Percentiles rank a stretch among this genome's conserved stretches.
These are phyloP conservation scores for Pluvianellus socialis DNA, from an alignment of 2,113 vertebrate genomes.

Conservation along the genomic window DNA sequence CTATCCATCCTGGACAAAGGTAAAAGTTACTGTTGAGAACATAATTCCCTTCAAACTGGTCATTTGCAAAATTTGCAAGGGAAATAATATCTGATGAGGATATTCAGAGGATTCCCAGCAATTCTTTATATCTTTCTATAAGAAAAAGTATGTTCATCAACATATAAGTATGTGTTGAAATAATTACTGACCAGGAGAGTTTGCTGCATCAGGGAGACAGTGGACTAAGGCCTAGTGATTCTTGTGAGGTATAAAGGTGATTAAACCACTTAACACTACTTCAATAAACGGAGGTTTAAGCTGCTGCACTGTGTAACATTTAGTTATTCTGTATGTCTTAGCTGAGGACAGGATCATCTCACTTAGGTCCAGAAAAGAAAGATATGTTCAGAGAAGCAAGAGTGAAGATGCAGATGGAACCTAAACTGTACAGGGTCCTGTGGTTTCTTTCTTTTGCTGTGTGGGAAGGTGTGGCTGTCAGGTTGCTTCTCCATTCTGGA, in stretches of 20 bases:
- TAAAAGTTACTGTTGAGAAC: not conserved
- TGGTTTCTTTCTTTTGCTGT: not conserved
- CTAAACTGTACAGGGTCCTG: not conserved
- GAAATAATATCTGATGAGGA: not conserved
- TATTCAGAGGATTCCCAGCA: not conserved
- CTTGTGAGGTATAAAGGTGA: not conserved
- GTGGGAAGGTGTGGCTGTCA: not conserved
- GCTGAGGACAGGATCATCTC: not conserved
- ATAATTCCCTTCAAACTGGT: not conserved
- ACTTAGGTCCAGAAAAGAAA: not conserved
- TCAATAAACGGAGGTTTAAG: not conserved
- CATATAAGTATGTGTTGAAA: not conserved
- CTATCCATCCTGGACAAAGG: not conserved
- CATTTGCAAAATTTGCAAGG: not conserved
- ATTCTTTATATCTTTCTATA: not conserved
- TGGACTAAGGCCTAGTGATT: not conserved
- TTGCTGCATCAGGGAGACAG: not conserved
- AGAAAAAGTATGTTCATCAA: not conserved
- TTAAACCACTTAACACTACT: not conserved
- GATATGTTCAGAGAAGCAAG: not conserved
- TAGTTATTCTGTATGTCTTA: not conserved
- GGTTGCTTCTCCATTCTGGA: not conserved
- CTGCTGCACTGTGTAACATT: not conserved
- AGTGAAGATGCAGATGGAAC: not conserved
- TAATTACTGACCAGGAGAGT: not conserved